Evolutionary conservation across 2,113 vertebrate genomes (phyloP), one percentile per base, ranked within the genome.

Genomic region (Eudorcas thomsonii): DNA sequence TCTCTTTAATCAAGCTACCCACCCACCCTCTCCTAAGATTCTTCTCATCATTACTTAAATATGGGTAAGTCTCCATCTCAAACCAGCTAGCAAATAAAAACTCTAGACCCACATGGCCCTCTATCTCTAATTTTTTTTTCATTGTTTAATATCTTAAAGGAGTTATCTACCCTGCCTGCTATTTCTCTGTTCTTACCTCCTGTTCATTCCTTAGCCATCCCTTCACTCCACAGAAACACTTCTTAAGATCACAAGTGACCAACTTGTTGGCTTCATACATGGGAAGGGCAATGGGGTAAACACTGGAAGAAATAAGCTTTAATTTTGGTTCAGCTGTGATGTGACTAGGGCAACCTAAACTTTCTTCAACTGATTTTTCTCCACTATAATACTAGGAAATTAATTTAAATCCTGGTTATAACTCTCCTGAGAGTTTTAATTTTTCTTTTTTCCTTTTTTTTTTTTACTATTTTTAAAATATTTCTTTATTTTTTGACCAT

Each of bases 321-420:
- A 95, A 78, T 87, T n/a, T 39, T 90, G 60, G 30, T 84, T 96
- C 89, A 45, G 81, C 23, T 80, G 19, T 60, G 50, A 95, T 78
- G 36, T 94, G 94, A 94, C 25, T 30, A 86, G 9, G 13, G 12
- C 28, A 15, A 93, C 15, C 54, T 88, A 64, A 82, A 83, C 33
- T 82, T 96, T 92, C 28, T 82, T 74, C 17, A 92, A 77, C 4
- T 74, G 50, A 93, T 95, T 96, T 98, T 88, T 78, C 67, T 90
- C 48, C 91, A 54, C 21, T 48, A 78, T 84, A 59, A 54, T n/a
- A 94, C 45, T n/a, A 91, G 43, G 50, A 95, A 83, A 95, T 87
- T 91, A 16, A 77, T 91, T 93, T 91, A 95, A 95, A 77, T 81
- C 48, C 48, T 64, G 50, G 55, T 87, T 96, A 45, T 86, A 94